A percentile compares a stretch with the other conserved stretches of the same genome.
Evolutionary conservation across 2,797 vertebrate species (phyloP).

Genomic region (Sciaenops ocellatus): DNA sequence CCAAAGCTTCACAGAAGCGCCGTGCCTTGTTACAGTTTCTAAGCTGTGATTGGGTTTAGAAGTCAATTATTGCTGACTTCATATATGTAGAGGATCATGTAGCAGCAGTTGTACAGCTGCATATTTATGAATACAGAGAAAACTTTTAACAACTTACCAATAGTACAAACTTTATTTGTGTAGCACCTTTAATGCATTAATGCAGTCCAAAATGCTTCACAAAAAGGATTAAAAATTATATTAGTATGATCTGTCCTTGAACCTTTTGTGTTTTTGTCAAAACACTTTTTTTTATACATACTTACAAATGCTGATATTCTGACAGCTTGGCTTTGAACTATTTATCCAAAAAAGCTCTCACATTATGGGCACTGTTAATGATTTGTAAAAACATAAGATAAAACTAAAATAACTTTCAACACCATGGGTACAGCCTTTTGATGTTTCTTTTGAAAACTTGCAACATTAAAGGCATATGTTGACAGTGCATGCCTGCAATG

Average conservation of each 20-base stretch:
- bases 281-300: constrained; percentile 24
- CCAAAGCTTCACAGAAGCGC: not conserved
- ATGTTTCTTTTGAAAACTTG: constrained; percentile 66
- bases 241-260: constrained; percentile 19
- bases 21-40: not conserved
- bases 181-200: not conserved
- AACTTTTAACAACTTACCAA: not conserved
- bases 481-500: constrained; percentile 52
- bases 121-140: not conserved
- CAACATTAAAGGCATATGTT: constrained; percentile 70
- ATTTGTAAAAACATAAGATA: constrained; percentile 51
- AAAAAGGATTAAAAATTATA: constrained; percentile 15
- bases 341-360: constrained; percentile 39
- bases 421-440: constrained; percentile 52
- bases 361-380: constrained; percentile 31
- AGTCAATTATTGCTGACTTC: not conserved
- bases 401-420: constrained; percentile 53
- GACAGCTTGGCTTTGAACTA: constrained; percentile 58
- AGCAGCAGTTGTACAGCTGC: not conserved
- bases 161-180: not conserved
- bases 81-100: not conserved
- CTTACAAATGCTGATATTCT: constrained; percentile 12
- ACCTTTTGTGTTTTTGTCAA: constrained; percentile 45
- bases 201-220: not conserved
- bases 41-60: not conserved